These are phyloP conservation scores for Cataglyphis cursor DNA, from an alignment of 2,888 invertebrate species.

Conservation along the genomic window DNA sequence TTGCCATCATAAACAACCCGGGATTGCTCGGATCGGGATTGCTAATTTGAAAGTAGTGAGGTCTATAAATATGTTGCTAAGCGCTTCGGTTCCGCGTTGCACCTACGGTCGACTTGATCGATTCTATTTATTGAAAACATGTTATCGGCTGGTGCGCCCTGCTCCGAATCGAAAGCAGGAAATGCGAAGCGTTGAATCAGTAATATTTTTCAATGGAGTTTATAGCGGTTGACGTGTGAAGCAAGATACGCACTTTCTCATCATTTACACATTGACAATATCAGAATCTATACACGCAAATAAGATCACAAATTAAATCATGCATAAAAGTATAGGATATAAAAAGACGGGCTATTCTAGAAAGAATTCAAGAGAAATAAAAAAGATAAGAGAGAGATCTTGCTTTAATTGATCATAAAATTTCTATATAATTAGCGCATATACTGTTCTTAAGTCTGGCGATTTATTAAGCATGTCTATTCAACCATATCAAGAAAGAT, in stretches of 20 bases:
- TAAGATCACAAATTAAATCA: conserved; percentile 30
- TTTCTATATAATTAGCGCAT: background rate
- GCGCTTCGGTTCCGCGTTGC: conserved; percentile 4
- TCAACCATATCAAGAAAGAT: conserved; percentile 1
- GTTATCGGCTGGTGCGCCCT: background rate
- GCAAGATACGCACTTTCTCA: conserved; percentile 41
- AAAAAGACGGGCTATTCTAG: conserved; percentile 14
- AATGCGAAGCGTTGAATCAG: conserved; percentile 16
- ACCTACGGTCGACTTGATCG: background rate
- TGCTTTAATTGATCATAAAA: conserved; percentile 23
- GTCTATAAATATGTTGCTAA: conserved; percentile 19
- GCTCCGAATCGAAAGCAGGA: conserved; percentile 2
- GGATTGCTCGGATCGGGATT: background rate
- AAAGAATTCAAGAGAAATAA: conserved; percentile 29
- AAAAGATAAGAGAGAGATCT: background rate
- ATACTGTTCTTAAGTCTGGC: background rate
- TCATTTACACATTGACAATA: conserved; percentile 44
- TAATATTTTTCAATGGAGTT: conserved; percentile 13
- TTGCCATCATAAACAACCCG: background rate
- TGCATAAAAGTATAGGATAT: conserved; percentile 30
- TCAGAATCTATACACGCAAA: conserved; percentile 21
- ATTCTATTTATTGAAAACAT: conserved; percentile 17
- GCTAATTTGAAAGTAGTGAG: conserved; percentile 20
- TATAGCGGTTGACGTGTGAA: conserved; percentile 23
- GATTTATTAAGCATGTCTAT: background rate